phyloP scores from a whole-genome alignment of 2,113 vertebrate genomes.

The Pseudorectes ferrugineus region DNA sequence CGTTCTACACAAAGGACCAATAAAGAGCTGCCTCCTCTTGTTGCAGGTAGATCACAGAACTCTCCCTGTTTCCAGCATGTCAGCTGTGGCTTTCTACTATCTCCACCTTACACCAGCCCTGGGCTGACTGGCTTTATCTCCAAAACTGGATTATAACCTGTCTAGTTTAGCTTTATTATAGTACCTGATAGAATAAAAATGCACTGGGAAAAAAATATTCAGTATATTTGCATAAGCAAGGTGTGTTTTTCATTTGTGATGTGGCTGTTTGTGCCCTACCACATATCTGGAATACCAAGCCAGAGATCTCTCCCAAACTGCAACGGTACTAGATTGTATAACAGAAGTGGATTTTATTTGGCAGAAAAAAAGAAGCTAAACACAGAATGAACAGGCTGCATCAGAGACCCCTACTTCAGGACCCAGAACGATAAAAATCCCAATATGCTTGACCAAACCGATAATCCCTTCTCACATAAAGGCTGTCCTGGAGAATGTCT shows the following conservation, averaged over 20 bases:
- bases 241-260: neutral
- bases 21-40: neutral
- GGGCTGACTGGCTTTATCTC: neutral
- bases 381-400: neutral
- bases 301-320: neutral
- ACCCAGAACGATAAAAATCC: neutral
- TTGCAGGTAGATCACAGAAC: conserved; percentile 43
- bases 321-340: neutral
- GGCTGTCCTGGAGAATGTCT: neutral
- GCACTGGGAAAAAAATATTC: neutral
- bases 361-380: neutral
- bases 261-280: neutral
- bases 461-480: neutral
- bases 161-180: neutral
- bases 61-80: neutral
- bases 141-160: neutral
- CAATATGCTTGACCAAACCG: neutral
- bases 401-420: neutral
- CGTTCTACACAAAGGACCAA: neutral
- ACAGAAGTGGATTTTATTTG: neutral
- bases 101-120: neutral
- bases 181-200: neutral
- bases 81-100: neutral
- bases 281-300: neutral
- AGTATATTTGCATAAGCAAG: neutral